A percentile compares a stretch with the other conserved stretches of the same genome.
Evolutionary conservation across 2,797 vertebrate species (phyloP).

Genomic region (Pseudochaenichthys georgianus): DNA sequence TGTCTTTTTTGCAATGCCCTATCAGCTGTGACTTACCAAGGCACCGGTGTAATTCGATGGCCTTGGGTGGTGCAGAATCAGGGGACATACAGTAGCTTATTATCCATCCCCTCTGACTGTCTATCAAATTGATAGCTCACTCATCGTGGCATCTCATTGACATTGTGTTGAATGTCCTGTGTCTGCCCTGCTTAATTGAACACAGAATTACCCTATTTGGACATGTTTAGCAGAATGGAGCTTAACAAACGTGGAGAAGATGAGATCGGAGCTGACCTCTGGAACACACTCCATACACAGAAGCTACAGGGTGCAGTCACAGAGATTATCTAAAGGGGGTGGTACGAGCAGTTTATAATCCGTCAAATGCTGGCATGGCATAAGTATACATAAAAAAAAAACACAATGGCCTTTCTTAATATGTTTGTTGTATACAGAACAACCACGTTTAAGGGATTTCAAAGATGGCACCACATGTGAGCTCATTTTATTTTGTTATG

Average conservation of each 20-base stretch:
- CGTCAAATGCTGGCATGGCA: slow-evolving; percentile 44
- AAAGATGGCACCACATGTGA: no score
- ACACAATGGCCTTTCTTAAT: background rate
- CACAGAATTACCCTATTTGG: slow-evolving; percentile 83
- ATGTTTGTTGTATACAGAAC: background rate
- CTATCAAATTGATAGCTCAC: slow-evolving; percentile 83
- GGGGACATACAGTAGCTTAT: slow-evolving; percentile 77
- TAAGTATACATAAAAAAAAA: background rate
- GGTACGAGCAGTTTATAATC: slow-evolving; percentile 58
- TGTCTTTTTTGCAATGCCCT: slow-evolving; percentile 67
- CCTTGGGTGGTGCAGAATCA: slow-evolving; percentile 79
- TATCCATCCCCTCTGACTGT: slow-evolving; percentile 77
- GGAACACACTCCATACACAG: slow-evolving; percentile 68
- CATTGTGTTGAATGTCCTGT: slow-evolving; percentile 84
- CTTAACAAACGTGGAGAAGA: slow-evolving; percentile 70
- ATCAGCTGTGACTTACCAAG: slow-evolving; percentile 74
- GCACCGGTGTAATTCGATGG: slow-evolving; percentile 77
- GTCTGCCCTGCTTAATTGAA: slow-evolving; percentile 83
- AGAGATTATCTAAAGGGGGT: slow-evolving; percentile 55
- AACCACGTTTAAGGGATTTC: no score
- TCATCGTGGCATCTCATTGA: slow-evolving; percentile 78
- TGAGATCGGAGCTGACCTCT: slow-evolving; percentile 75
- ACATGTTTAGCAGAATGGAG: slow-evolving; percentile 75
- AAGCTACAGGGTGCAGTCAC: slow-evolving; percentile 46
- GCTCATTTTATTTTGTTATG: background rate